Evolutionary conservation across 2,113 vertebrate genomes (phyloP).

Genomic region (Heptranchias perlo): DNA sequence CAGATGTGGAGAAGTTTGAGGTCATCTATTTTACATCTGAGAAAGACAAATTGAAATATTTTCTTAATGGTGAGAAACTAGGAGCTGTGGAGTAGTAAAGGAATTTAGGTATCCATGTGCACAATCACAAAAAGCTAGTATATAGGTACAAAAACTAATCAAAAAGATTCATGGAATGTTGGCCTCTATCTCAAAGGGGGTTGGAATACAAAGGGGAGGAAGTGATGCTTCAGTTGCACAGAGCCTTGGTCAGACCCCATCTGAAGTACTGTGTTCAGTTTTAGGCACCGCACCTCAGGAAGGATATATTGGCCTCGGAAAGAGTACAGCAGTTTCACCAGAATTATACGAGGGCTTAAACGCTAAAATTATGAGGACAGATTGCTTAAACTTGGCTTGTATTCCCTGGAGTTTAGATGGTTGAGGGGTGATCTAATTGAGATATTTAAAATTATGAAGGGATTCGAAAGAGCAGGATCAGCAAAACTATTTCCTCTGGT

Average conservation of each 20-base stretch:
- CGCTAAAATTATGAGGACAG: too few relatives aligned
- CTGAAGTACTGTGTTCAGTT: neutral
- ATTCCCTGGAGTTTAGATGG: too few relatives aligned
- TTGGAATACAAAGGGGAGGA: neutral
- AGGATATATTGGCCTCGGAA: too few relatives aligned
- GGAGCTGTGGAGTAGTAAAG: neutral
- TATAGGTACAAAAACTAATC: neutral
- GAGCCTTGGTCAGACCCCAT: neutral
- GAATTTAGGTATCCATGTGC: neutral
- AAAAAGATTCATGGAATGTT: neutral
- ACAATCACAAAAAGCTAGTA: neutral
- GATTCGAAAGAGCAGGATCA: too few relatives aligned
- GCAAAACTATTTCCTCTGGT: too few relatives aligned
- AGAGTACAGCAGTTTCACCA: too few relatives aligned
- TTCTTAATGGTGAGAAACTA: neutral
- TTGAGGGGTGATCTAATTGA: too few relatives aligned
- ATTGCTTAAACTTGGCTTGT: too few relatives aligned
- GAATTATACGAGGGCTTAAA: too few relatives aligned
- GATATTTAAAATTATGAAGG: too few relatives aligned
- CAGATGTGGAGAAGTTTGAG: neutral
- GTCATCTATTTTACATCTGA: neutral
- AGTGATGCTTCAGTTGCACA: neutral
- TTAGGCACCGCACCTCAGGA: neutral
- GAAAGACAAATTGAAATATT: neutral
- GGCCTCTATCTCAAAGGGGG: neutral